These are phyloP conservation scores for Macrophya alboannulata DNA, from an alignment of 2,888 invertebrate species.

Conservation along the genomic window DNA sequence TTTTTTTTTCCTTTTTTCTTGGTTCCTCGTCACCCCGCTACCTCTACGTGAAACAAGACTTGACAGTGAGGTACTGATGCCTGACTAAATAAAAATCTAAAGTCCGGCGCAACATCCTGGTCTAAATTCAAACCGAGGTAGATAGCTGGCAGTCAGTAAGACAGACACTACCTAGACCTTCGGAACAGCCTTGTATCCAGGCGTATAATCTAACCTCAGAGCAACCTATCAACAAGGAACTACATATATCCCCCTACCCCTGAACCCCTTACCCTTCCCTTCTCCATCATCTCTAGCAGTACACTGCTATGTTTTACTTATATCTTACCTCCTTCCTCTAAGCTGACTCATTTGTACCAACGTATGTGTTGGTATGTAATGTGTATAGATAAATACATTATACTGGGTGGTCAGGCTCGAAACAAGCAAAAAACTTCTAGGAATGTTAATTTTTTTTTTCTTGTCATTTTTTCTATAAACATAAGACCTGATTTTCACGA, in stretches of 20 bases:
- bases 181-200: conserved; percentile 50
- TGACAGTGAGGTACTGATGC: conserved; percentile 48
- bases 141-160: background rate
- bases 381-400: background rate
- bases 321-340: conserved; percentile 3
- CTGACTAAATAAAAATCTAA: conserved; percentile 20
- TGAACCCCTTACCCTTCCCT: background rate
- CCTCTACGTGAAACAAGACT: background rate
- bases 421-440: background rate
- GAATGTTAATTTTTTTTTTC: background rate
- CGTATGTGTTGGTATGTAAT: background rate
- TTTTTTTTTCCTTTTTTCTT: background rate
- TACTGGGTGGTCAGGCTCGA: conserved; percentile 15
- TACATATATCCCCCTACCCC: conserved; percentile 23
- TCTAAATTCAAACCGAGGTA: conserved; percentile 45
- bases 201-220: conserved; percentile 46
- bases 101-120: conserved; percentile 43
- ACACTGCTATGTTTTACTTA: conserved; percentile 41
- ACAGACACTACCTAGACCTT: conserved; percentile 45
- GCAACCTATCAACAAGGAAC: conserved; percentile 47
- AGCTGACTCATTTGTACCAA: conserved; percentile 6
- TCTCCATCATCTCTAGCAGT: background rate
- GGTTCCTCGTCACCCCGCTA: background rate
- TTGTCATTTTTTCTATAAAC: background rate
- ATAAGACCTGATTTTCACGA: background rate